These are phyloP conservation scores for Mormyrops attenuatus DNA, from an alignment of 2,797 vertebrate species.

Conservation along the genomic window DNA sequence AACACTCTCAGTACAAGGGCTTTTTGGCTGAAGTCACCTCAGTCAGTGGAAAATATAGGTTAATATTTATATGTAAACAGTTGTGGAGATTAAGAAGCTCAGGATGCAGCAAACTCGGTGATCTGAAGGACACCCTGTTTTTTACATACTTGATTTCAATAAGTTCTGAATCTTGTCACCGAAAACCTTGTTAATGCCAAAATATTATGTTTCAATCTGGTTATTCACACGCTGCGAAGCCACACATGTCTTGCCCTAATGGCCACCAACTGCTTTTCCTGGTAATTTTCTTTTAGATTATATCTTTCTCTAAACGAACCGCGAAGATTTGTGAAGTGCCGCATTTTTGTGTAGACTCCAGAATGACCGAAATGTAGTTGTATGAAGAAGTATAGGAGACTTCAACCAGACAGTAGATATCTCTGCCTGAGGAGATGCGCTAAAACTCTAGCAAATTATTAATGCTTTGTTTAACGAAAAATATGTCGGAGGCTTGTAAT, in stretches of 20 bases:
- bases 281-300: background rate
- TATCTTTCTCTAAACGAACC: background rate
- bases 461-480: background rate
- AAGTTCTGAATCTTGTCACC: background rate
- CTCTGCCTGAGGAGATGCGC: background rate
- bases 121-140: background rate
- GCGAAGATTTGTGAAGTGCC: background rate
- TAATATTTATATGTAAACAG: constrained; percentile 10
- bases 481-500: background rate
- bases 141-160: background rate
- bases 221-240: background rate
- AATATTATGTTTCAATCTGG: background rate
- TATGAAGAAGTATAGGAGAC: background rate
- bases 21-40: constrained; percentile 33
- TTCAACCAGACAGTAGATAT: background rate
- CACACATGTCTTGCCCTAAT: background rate
- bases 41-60: constrained; percentile 15
- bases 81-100: constrained; percentile 12
- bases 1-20: background rate
- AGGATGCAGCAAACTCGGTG: background rate
- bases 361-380: background rate
- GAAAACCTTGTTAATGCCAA: background rate
- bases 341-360: background rate
- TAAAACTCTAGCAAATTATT: background rate
- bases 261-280: background rate